Base-by-base conservation (phyloP, 2,797 vertebrate species). In the Fistularia tabacaria region DNA sequence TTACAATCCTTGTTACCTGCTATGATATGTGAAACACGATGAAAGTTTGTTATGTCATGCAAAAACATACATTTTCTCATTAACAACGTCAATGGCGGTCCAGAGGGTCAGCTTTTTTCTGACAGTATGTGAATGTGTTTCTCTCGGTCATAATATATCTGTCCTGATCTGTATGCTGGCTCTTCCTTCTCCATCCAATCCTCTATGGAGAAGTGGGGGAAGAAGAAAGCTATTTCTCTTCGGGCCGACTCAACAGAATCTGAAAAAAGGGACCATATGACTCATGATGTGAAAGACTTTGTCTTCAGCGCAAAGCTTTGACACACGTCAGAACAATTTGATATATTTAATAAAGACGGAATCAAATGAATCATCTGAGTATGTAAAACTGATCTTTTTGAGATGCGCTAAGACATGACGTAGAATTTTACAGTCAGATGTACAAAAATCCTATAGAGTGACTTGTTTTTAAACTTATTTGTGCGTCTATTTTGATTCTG, bases 151-250 rank as follows among this genome's bases (percentile, higher is more conserved):
- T 92, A 92, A 49, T 3, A 14, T 11, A 86, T 68, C 6, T 49
- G 80, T 11, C 92, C 90, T 0, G 51, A 49, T 59, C 94, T 88
- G 76, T 95, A 85, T 6, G 3, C 62, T 0, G 92, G 93, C 69
- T 97, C 94, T 0, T 95, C 91, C 25, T 81, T 81, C 65, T 90
- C 76, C 57, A 94, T 91, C 96, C 95, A 98, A 50, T 83, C 84
- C 62, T 76, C 80, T 13, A 81, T 59, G 0, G 77, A 65, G 62
- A 99, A 98, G 55, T 97, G 95, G 0, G 97, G 95, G 84, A 98
- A 99, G 87, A 98, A 99, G 85, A 93, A 92, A 7, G 69, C 10
- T n/a, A 98, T 98, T 85, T 98, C 97, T 77, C 92, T 92, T 49
- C 85, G 88, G 51, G 95, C 96, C 0, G 96, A 96, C 52, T 91